Conservation (phyloP, 1,140 invertebrate genomes). For the Drosophila ficusphila region DNA sequence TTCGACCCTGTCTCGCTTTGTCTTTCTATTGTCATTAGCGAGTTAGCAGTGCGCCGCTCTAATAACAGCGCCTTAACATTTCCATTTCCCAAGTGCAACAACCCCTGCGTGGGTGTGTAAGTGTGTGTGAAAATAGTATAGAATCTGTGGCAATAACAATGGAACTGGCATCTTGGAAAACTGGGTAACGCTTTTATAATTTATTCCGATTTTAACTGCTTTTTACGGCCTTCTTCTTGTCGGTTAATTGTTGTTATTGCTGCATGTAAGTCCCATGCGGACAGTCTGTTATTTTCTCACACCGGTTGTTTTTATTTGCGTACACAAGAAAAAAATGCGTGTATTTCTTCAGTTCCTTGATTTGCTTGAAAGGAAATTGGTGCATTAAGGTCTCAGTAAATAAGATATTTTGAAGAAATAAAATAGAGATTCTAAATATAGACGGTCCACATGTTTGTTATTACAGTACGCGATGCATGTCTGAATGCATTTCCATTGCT, state of each 20-base stretch:
- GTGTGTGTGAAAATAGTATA: constrained; percentile 33
- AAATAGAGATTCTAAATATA: constrained; percentile 27
- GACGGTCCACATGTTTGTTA: constrained; percentile 11
- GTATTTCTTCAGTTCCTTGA: background rate
- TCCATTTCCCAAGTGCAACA: constrained; percentile 55
- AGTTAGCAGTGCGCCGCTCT: constrained; percentile 29
- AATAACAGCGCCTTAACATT: constrained; percentile 53
- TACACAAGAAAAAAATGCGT: background rate
- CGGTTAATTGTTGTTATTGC: constrained; percentile 31
- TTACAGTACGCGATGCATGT: constrained; percentile 8
- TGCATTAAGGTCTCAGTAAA: background rate
- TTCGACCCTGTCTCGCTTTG: constrained; percentile 49
- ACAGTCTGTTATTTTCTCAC: constrained; percentile 45
- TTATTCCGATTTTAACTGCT: constrained; percentile 47
- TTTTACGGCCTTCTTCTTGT: constrained; percentile 58
- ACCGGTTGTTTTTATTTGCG: constrained; percentile 30
- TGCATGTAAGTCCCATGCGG: constrained; percentile 26
- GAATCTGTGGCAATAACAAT: constrained; percentile 62
- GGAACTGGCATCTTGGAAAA: constrained; percentile 48
- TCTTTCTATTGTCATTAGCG: constrained; percentile 42
- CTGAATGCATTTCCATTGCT: constrained; percentile 1
- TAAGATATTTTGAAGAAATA: constrained; percentile 4
- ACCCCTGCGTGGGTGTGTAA: constrained; percentile 30
- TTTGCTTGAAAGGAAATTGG: constrained; percentile 2
- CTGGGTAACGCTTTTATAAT: constrained; percentile 78